Base-by-base conservation (phyloP, 2,888 invertebrate genomes). In the Callosobruchus maculatus region DNA sequence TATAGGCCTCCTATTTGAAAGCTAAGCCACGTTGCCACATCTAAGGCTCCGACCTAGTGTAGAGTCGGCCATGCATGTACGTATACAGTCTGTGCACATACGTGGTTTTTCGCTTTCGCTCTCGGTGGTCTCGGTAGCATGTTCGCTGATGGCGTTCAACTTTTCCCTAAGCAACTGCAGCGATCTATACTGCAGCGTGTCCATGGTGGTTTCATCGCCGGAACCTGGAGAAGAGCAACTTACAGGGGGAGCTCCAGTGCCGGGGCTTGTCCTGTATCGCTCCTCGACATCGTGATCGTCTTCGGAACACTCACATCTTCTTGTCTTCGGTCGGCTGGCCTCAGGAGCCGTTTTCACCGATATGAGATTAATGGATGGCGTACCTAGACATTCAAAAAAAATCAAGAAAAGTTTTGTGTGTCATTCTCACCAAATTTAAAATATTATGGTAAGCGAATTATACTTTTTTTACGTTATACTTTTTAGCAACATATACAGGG, bases 81-180 rank as follows among this genome's bases (percentile, higher is more conserved):
- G 7, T 26, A 2, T 26, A 26, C 2, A 4, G 26, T 13, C 13
- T 18, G 13, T 18, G 13, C 1, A 49, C 26, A 67, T 70, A 21
- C 22, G 21, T 70, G 67, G 70, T n/a, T 71, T 31, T 20, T 74
- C 73, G 9, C 72, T 1, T 30, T 77, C 76, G 70, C 79, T 81
- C 71, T 79, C 81, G 1, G 80, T 77, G 20, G 20, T n/a, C 71
- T 71, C 71, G 2, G 71, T 26, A 20, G 30, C 21, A 21, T 73
- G 72, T 74, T 83, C 82, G 69, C 74, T 75, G 74, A 83, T 82
- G 0, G 82, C 76, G 67, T 80, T 76, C 49, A 83, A 71, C 75
- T 82, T 81, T 1, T 71, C 77, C 72, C 81, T 78, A 9, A 82
- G 70, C 22, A 73, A 73, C 22, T 79, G 78, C 26, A 80, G 76